Base-by-base conservation (phyloP, 2,888 invertebrate genomes). In the Aporophyla nigra region DNA sequence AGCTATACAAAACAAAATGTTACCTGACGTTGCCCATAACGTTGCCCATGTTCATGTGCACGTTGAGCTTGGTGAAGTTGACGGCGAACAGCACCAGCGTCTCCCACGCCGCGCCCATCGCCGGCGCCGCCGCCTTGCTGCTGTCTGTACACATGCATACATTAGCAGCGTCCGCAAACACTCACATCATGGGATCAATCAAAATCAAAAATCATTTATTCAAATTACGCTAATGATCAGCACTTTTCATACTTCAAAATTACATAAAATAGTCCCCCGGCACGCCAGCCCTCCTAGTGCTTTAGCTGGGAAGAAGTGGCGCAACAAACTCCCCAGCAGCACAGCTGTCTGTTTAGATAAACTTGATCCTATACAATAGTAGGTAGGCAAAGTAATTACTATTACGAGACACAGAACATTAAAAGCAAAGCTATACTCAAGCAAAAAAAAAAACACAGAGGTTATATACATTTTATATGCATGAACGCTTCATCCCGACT, bases 31-130 rank as follows among this genome's bases (percentile, higher is more conserved):
- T 99, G 21, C 99, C 99, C 99, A 99, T 99, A 0, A 99, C 99
- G 92, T 99, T 99, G 61, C 99, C 99, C 99, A 99, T 99, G 94
- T 99, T 99, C 98, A 99, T 99, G 92, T 99, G 99, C 16, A 99
- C 99, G 94, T 99, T 99, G 71, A 99, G 97, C 89, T 98, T 98
- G 65, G 99, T 99, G 93, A 99, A 99, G 96, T 99, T 99, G 61
- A 99, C 98, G 0, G 99, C 99, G 96, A 99, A 99, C 75, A 99
- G 96, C 5, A 99, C 99, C 70, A 99, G 96, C 5, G 99, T 99
- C 96, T 99, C 99, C 99, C 99, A 99, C 61, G 99, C 98, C 6
- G 98, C 97, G 82, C 97, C 90, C 78, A 74, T 69, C 76, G 86
- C 78, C 5, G 88, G 81, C 40, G 68, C 72, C 49, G 84, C 43